Evolutionary conservation across 2,113 vertebrate genomes (phyloP), one percentile per base, ranked within the genome.

Genomic region (Acrocephalus kingi): DNA sequence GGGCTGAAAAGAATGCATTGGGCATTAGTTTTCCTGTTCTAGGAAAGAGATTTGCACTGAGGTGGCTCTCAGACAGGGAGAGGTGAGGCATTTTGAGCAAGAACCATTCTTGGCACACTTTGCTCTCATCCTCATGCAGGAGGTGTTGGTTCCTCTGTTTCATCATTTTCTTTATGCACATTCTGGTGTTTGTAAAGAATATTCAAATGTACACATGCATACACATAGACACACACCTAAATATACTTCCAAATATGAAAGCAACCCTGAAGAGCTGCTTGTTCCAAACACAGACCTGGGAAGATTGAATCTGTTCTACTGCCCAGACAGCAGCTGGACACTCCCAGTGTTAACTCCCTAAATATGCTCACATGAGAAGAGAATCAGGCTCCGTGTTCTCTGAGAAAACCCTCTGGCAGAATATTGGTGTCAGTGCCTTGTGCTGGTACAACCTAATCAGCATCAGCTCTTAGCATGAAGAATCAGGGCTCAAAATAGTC

Each of bases 401-500:
- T 35, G 46, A 74, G 27, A 33, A 95, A 96, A 89, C 63, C 71
- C 90, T 95, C 84, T 48, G 79, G 49, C 63, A 24, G 67, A 81
- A 74, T 71, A 91, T 24, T 88, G 77, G 17, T 95, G 76, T 82
- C 85, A 87, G 72, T 87, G 89, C 93, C 91, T 96, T 95, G 80
- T 87, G 90, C 91, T 86, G 87, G 83, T 37, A 83, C 82, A 4
- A 78, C 76, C 94, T 97, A 96, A 98, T 98, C 96, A 98, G 90
- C 90, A 79, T 95, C 91, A 96, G 89, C 95, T 97, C 96, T 97
- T 85, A 94, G 71, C 22, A 3, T 94, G 92, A 96, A 89, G 95
- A 78, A 97, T 93, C 72, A 92, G 49, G 92, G 84, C 95, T 96
- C 96, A 96, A 96, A 98, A 97, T 96, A 98, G 96, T 97, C 97